A percentile compares a stretch with the other conserved stretches of the same genome.
phyloP scores from a whole-genome alignment of 2,113 vertebrate genomes.

The Oncorhynchus tshawytscha region DNA sequence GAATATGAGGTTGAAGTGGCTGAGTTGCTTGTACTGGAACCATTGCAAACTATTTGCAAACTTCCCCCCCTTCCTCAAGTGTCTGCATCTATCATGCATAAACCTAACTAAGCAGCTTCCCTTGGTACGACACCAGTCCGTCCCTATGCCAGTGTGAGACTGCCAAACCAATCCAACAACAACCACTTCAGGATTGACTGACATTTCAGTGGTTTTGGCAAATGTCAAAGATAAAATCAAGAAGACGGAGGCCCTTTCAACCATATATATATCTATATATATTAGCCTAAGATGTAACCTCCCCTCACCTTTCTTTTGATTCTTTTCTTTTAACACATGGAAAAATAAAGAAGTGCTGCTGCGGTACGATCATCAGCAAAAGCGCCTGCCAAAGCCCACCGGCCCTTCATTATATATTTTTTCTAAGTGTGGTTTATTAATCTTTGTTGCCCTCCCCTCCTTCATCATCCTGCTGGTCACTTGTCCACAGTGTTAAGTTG shows the following conservation, averaged over 20 bases:
- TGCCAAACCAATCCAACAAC: conserved; percentile 86
- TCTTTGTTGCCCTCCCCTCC: conserved; percentile 96
- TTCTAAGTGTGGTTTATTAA: conserved; percentile 51
- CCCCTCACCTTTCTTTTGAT: conserved; percentile 75
- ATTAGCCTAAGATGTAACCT: conserved; percentile 85
- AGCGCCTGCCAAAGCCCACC: conserved; percentile 93
- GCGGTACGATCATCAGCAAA: conserved; percentile 93
- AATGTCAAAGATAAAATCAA: conserved; percentile 99
- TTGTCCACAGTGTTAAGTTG: conserved; percentile 99
- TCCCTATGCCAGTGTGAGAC: conserved; percentile 89
- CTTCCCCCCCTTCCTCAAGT: conserved; percentile 60
- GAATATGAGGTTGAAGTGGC: no score
- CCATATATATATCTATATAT: conserved; percentile 74
- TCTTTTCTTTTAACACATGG: conserved; percentile 84
- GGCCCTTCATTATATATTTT: conserved; percentile 62
- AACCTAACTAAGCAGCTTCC: conserved; percentile 95
- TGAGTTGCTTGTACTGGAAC: conserved; percentile 79
- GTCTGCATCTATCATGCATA: conserved; percentile 77
- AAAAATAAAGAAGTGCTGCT: conserved; percentile 96
- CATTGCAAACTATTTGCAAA: conserved; percentile 70
- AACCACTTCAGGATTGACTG: conserved; percentile 85
- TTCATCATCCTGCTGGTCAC: conserved; percentile 99
- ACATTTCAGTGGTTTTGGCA: conserved; percentile 98
- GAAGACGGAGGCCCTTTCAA: conserved; percentile 85
- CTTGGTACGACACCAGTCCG: conserved; percentile 92